Evolutionary conservation across 53 echinoderm and acorn worm genomes (phyloP).

Genomic region (Mesocentrotus franciscanus): DNA sequence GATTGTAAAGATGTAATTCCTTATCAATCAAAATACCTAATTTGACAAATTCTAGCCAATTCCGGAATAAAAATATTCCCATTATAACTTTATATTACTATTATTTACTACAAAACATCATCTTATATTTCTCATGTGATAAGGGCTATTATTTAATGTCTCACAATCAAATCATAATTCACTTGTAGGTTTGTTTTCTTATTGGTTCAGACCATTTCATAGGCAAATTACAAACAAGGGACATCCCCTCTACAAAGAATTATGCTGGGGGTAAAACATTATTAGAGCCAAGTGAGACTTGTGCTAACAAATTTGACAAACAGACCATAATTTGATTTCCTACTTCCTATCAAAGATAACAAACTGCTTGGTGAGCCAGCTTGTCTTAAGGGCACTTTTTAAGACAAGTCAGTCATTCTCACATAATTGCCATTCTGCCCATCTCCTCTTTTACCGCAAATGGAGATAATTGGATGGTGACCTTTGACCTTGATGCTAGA

Average conservation of each 20-base stretch:
- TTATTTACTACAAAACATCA: background rate
- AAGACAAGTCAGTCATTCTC: background rate
- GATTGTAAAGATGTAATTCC: background rate
- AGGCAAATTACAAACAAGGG: background rate
- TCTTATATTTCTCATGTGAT: background rate
- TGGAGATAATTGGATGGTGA: background rate
- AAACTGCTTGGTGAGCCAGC: conserved; percentile 29
- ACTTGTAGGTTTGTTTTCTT: background rate
- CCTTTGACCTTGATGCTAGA: background rate
- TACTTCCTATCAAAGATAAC: conserved; percentile 7
- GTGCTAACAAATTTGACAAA: conserved; percentile 40
- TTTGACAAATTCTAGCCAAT: background rate
- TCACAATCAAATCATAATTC: background rate
- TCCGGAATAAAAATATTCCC: background rate
- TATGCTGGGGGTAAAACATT: conserved; percentile 13
- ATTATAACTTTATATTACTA: background rate
- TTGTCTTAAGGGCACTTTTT: conserved; percentile 27
- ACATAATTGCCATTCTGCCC: background rate
- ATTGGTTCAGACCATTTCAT: background rate
- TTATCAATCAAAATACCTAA: background rate
- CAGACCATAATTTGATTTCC: conserved; percentile 49
- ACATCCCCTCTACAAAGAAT: background rate
- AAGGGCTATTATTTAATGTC: background rate
- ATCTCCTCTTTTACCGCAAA: background rate
- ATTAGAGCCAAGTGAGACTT: conserved; percentile 13